Evolutionary conservation across 2,113 vertebrate species (phyloP).

Genomic region (Datnioides undecimradiatus): DNA sequence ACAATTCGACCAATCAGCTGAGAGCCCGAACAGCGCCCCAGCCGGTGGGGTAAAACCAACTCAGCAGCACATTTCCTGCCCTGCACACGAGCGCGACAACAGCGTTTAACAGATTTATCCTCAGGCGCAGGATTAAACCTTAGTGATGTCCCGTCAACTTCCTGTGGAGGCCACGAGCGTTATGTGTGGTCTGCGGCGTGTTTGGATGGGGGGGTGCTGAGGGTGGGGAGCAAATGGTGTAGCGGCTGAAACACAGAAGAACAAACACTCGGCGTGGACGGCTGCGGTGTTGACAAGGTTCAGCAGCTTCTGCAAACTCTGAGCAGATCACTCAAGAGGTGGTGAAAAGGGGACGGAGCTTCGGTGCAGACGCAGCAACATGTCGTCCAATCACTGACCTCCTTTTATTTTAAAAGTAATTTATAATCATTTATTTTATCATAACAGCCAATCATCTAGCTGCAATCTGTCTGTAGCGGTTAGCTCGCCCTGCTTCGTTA

Average conservation of each 20-base stretch:
- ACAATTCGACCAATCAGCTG: background rate
- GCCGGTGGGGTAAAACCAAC: slow-evolving; percentile 18
- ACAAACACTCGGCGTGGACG: background rate
- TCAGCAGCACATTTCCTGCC: slow-evolving; percentile 4
- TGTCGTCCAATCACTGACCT: no score
- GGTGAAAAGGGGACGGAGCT: no score
- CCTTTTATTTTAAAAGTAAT: no score
- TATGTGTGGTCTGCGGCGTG: slow-evolving; percentile 36
- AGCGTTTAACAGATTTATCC: background rate
- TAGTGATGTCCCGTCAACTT: background rate
- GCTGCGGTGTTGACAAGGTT: background rate
- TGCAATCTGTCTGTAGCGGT: no score
- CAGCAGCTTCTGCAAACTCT: background rate
- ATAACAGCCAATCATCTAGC: no score
- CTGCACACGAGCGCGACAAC: background rate
- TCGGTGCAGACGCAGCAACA: no score
- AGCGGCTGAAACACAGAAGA: background rate
- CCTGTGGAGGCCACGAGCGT: background rate
- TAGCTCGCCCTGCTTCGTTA: no score
- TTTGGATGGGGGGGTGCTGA: slow-evolving; percentile 27
- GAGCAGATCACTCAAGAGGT: background rate
- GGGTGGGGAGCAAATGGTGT: slow-evolving; percentile 19
- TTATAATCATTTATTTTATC: no score
- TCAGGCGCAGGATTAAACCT: background rate
- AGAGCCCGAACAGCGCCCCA: no score